phyloP scores from a whole-genome alignment of 1,140 invertebrate genomes.

The Onthophagus taurus region DNA sequence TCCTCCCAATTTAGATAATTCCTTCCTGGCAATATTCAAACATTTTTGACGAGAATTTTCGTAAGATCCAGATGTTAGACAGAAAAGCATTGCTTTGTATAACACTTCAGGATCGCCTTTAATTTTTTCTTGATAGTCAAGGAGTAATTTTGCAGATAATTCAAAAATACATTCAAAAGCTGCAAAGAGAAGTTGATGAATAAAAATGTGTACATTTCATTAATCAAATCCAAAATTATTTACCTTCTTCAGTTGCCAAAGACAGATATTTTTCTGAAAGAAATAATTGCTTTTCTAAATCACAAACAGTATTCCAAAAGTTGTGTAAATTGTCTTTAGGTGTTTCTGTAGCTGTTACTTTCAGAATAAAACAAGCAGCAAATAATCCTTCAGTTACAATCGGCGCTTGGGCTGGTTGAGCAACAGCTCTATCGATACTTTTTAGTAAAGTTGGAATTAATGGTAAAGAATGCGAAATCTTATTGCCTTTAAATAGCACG shows the following conservation, averaged over 20 bases:
- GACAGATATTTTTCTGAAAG: slow-evolving; percentile 67
- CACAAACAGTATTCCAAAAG: slow-evolving; percentile 60
- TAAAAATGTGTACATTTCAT: neutral
- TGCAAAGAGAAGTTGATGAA: slow-evolving; percentile 23
- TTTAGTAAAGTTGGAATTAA: slow-evolving; percentile 53
- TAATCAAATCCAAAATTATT: slow-evolving; percentile 16
- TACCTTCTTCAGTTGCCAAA: slow-evolving; percentile 57
- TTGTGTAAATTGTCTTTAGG: slow-evolving; percentile 46
- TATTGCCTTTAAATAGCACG: slow-evolving; percentile 49
- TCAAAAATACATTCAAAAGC: slow-evolving; percentile 51
- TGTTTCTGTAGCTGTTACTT: slow-evolving; percentile 46
- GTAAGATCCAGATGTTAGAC: slow-evolving; percentile 41
- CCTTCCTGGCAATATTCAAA: slow-evolving; percentile 29
- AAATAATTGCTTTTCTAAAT: slow-evolving; percentile 69
- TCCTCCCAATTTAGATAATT: slow-evolving; percentile 30
- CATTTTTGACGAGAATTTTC: slow-evolving; percentile 35
- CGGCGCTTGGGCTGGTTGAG: slow-evolving; percentile 51
- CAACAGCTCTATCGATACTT: slow-evolving; percentile 58
- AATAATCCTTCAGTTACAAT: slow-evolving; percentile 71
- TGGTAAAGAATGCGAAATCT: slow-evolving; percentile 39
- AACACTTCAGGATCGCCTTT: slow-evolving; percentile 47
- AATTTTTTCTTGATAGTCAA: slow-evolving; percentile 49
- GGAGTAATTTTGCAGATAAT: slow-evolving; percentile 53
- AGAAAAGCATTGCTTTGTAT: slow-evolving; percentile 53
- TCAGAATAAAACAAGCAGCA: slow-evolving; percentile 63